Conservation (phyloP, 2,888 invertebrate species). For the Eugnorisma glareosa region DNA sequence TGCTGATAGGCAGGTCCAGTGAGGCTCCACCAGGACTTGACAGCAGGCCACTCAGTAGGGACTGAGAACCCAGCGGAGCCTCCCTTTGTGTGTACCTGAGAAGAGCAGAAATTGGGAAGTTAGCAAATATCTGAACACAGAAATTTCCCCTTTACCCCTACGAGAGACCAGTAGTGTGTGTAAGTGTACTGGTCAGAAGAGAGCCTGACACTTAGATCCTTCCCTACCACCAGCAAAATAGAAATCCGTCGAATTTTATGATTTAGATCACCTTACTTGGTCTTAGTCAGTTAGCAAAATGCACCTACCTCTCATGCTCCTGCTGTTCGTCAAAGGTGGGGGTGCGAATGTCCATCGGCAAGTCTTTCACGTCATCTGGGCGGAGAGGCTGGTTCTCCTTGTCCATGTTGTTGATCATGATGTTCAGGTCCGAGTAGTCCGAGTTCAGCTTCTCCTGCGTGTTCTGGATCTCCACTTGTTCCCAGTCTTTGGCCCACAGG, state of each 20-base stretch:
- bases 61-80: constrained; percentile 70
- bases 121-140: not conserved
- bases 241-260: not conserved
- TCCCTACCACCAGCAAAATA: not conserved
- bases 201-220: not conserved
- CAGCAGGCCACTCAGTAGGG: constrained; percentile 77
- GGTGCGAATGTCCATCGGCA: constrained; percentile 71
- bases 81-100: constrained; percentile 72
- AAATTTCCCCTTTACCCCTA: no score
- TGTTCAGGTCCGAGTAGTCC: constrained; percentile 83
- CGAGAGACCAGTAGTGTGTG: no score
- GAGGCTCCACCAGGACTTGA: constrained; percentile 83
- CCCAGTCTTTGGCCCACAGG: constrained; percentile 96
- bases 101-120: constrained; percentile 20
- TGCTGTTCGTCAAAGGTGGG: constrained; percentile 71
- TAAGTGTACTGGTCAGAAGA: no score
- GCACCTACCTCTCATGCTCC: constrained; percentile 61
- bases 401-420: constrained; percentile 82
- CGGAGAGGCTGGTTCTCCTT: constrained; percentile 84
- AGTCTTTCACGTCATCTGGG: constrained; percentile 73
- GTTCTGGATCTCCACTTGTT: constrained; percentile 84
- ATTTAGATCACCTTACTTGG: not conserved
- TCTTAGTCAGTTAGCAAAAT: not conserved
- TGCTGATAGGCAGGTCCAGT: constrained; percentile 84
- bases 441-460: constrained; percentile 84